Evolutionary conservation across 2,888 invertebrate species (phyloP).

Genomic region (Caenorhabditis sp.): DNA sequence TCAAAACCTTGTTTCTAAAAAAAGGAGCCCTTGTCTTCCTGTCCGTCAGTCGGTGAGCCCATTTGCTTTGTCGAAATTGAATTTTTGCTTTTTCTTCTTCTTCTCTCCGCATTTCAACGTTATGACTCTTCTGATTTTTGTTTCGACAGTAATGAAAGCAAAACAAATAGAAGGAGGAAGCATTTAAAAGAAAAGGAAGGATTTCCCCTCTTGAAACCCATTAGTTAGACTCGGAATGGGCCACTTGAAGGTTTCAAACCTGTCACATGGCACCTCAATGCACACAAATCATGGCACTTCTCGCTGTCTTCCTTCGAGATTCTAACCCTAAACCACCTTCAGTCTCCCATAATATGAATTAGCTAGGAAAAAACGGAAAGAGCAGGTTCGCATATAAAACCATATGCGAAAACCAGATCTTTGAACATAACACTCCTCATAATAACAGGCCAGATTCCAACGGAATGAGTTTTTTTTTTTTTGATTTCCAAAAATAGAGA

Average conservation of each 20-base stretch:
- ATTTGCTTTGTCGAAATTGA: conserved; percentile 25
- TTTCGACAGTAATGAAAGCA: conserved; percentile 41
- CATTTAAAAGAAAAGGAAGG: conserved; percentile 1
- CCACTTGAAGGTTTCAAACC: conserved; percentile 61
- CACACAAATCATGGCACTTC: conserved; percentile 54
- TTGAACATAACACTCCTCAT: too few relatives aligned
- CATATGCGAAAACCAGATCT: too few relatives aligned
- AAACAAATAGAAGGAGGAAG: conserved; percentile 1
- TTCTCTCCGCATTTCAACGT: conserved; percentile 43
- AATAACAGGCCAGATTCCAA: too few relatives aligned
- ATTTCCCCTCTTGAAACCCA: conserved; percentile 34
- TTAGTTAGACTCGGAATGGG: conserved; percentile 32
- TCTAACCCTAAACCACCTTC: conserved; percentile 13
- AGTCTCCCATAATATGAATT: neutral
- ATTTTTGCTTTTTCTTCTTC: conserved; percentile 12
- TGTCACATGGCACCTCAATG: conserved; percentile 50
- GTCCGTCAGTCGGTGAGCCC: conserved; percentile 20
- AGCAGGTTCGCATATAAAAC: too few relatives aligned
- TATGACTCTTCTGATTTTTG: conserved; percentile 14
- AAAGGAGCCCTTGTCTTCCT: conserved; percentile 3
- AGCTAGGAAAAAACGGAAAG: neutral
- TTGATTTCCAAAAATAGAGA: too few relatives aligned
- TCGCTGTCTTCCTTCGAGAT: neutral
- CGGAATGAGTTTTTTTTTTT: too few relatives aligned
- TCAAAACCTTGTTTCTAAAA: conserved; percentile 42